Conservation (phyloP, 2,797 vertebrate genomes). For the Eleutherodactylus coqui region DNA sequence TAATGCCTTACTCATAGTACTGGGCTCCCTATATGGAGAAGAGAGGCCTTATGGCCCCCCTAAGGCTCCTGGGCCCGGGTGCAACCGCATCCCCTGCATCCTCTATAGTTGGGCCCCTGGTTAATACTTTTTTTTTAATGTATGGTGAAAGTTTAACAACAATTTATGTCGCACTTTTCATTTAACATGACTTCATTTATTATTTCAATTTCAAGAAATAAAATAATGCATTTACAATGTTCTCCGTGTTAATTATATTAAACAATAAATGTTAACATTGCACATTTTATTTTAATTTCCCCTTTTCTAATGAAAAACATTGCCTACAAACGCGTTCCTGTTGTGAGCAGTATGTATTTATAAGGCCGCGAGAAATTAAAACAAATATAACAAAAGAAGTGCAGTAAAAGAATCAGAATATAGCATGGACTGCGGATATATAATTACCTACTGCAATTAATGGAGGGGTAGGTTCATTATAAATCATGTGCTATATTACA, state of each 20-base stretch:
- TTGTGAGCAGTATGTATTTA: slow-evolving; percentile 23
- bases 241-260: slow-evolving; percentile 47
- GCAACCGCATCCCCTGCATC: too few species aligned
- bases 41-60: too few species aligned
- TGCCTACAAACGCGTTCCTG: slow-evolving; percentile 23
- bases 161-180: slow-evolving; percentile 28
- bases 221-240: slow-evolving; percentile 30
- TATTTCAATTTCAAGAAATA: slow-evolving; percentile 34
- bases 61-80: too few species aligned
- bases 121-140: not conserved
- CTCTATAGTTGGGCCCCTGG: too few species aligned
- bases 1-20: too few species aligned
- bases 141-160: not conserved
- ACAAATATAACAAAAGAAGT: slow-evolving; percentile 15
- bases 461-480: not conserved
- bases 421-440: not conserved
- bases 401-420: not conserved
- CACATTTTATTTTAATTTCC: slow-evolving; percentile 48
- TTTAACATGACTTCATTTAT: slow-evolving; percentile 30
- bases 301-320: slow-evolving; percentile 34
- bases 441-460: not conserved
- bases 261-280: slow-evolving; percentile 37
- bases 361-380: slow-evolving; percentile 17
- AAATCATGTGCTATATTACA: not conserved
- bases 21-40: too few species aligned